These are phyloP conservation scores for Daptonema setosum DNA, from an alignment of 2,888 invertebrate species.

Conservation along the genomic window DNA sequence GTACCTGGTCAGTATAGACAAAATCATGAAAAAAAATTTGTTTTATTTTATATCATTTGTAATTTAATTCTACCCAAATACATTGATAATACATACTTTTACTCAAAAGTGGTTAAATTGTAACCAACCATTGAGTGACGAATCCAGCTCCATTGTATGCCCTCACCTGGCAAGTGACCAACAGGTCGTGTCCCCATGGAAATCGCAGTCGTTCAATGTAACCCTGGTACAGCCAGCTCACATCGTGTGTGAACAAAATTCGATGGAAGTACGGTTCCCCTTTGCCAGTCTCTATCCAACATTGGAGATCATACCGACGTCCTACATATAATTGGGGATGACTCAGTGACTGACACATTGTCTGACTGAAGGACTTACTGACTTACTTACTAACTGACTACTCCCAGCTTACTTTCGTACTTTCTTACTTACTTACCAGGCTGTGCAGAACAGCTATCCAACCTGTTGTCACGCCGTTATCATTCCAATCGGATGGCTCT, in stretches of 20 bases:
- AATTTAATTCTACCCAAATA: no score
- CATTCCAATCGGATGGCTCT: constrained; percentile 4
- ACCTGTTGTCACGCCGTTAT: neutral
- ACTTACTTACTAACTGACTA: no score
- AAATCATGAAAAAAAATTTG: no score
- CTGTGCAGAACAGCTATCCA: neutral
- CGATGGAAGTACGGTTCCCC: neutral
- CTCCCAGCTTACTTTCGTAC: no score
- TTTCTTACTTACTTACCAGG: no score
- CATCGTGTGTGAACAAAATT: neutral
- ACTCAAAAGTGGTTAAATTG: no score
- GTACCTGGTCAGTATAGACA: no score
- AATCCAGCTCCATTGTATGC: neutral
- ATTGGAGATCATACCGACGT: neutral
- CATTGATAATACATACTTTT: no score
- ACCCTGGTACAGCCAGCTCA: neutral
- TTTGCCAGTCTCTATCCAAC: neutral
- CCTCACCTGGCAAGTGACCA: constrained; percentile 3
- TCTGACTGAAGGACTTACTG: no score
- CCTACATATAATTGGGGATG: neutral
- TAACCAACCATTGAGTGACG: neutral
- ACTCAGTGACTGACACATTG: no score
- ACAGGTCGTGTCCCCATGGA: constrained; percentile 1
- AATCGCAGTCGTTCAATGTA: constrained; percentile 6
- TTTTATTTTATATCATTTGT: no score